Evolutionary conservation across 2,888 invertebrate genomes (phyloP).

Genomic region (Chrysina gloriosa): DNA sequence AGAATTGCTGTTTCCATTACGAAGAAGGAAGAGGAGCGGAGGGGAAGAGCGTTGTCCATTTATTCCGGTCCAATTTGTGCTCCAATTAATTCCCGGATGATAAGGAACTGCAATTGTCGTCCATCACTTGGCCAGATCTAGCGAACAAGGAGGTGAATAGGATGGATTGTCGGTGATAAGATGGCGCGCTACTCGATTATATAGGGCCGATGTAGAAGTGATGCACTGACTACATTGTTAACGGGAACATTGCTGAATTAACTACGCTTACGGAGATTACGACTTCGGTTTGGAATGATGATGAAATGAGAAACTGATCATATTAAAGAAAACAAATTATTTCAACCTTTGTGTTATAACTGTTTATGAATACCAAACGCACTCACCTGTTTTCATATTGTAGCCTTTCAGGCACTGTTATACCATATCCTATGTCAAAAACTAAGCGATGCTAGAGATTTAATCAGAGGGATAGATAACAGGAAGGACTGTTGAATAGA

Average conservation of each 20-base stretch:
- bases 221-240: slow-evolving; percentile 1
- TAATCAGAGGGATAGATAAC: too few species aligned
- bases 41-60: slow-evolving; percentile 5
- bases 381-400: too few species aligned
- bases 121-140: slow-evolving; percentile 19
- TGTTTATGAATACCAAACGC: too few species aligned
- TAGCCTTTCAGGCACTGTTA: too few species aligned
- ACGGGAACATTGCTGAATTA: neutral
- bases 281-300: neutral
- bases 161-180: neutral
- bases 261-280: neutral
- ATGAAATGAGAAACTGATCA: neutral
- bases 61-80: slow-evolving; percentile 31
- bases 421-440: too few species aligned
- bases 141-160: slow-evolving; percentile 2
- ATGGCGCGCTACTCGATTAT: neutral
- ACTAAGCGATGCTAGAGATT: too few species aligned
- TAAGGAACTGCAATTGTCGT: slow-evolving; percentile 29
- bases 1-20: slow-evolving; percentile 23
- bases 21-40: neutral
- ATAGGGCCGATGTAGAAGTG: neutral
- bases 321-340: neutral
- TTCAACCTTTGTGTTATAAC: too few species aligned
- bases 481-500: too few species aligned
- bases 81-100: slow-evolving; percentile 29